phyloP scores from a whole-genome alignment of 1,140 invertebrate species.

The Cotesia glomerata region DNA sequence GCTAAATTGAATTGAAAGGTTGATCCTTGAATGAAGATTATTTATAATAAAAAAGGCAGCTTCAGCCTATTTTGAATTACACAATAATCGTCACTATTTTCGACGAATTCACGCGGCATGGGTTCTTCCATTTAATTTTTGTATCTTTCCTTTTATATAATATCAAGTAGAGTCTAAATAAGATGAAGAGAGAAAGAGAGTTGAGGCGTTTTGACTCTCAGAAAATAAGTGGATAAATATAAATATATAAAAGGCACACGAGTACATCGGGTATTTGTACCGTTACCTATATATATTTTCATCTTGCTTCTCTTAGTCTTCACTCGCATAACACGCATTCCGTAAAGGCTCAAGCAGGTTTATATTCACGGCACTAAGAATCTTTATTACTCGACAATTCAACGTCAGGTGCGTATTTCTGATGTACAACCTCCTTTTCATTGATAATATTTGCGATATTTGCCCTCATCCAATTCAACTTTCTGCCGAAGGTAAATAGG shows the following conservation, averaged over 20 bases:
- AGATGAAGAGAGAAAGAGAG: too few relatives aligned
- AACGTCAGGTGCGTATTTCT: neutral
- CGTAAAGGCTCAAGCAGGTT: conserved; percentile 17
- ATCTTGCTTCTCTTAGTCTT: neutral
- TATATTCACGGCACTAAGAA: neutral
- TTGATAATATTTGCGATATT: too few relatives aligned
- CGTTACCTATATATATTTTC: conserved; percentile 17
- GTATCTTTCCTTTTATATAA: too few relatives aligned
- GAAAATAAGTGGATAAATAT: neutral
- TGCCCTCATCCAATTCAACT: too few relatives aligned
- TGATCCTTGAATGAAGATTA: neutral
- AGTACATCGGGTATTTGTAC: conserved; percentile 12
- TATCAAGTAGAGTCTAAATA: too few relatives aligned
- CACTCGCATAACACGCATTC: conserved; percentile 13
- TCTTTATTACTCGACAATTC: neutral
- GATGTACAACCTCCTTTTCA: neutral
- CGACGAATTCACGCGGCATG: too few relatives aligned
- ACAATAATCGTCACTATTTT: too few relatives aligned
- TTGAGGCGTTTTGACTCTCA: neutral
- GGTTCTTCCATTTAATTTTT: too few relatives aligned
- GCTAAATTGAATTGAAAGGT: neutral
- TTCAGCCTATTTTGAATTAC: too few relatives aligned
- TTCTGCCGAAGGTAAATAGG: too few relatives aligned
- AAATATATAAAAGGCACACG: too few relatives aligned
- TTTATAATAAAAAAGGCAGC: too few relatives aligned